Percentiles rank a stretch among this genome's conserved stretches.
Conservation (phyloP, 2,888 invertebrate species). For the Linnaemya vulpina region DNA sequence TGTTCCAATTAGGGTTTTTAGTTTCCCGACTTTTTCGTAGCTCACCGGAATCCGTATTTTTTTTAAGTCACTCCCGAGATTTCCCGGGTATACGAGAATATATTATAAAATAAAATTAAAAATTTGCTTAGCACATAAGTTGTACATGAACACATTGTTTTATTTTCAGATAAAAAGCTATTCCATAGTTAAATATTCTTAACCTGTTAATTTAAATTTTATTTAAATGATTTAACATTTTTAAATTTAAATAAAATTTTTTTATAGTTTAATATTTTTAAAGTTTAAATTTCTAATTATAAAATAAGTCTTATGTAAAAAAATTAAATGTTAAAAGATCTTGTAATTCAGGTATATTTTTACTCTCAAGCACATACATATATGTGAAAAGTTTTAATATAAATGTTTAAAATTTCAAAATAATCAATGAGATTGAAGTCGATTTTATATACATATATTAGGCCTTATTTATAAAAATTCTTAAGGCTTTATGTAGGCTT, state of each 20-base stretch:
- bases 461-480: no score
- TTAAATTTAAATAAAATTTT: not conserved
- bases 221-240: not conserved
- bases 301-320: not conserved
- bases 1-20: slow-evolving; percentile 6
- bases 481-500: no score
- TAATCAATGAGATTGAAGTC: no score
- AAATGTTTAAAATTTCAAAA: no score
- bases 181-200: no score
- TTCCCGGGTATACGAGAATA: not conserved
- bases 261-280: not conserved
- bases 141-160: not conserved
- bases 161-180: no score
- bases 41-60: no score
- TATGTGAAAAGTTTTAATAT: not conserved
- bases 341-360: slow-evolving; percentile 1
- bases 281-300: not conserved
- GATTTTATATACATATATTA: no score
- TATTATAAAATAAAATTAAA: not conserved
- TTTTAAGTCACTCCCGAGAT: not conserved
- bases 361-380: not conserved
- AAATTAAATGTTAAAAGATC: not conserved
- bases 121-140: not conserved
- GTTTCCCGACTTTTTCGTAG: no score
- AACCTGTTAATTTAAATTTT: no score